phyloP scores from a whole-genome alignment of 2,797 vertebrate genomes.

The Ptychobarbus kaznakovi region DNA sequence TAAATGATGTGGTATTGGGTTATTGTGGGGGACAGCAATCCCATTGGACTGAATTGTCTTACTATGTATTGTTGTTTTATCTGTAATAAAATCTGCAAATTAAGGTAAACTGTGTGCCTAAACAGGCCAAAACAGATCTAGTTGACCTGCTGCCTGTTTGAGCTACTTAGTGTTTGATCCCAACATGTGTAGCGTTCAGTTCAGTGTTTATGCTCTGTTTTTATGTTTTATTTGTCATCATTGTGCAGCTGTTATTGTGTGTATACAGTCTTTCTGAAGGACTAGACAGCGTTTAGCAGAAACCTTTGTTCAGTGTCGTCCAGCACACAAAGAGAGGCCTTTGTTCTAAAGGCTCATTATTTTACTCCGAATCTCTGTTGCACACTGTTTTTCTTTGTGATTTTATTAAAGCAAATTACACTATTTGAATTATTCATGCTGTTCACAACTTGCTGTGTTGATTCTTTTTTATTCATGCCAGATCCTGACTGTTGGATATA shows the following conservation, averaged over 20 bases:
- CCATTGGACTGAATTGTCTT: not conserved
- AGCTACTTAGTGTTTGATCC: not conserved
- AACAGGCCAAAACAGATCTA: not conserved
- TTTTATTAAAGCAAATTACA: constrained; percentile 40
- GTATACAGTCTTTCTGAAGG: not conserved
- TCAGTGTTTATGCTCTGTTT: not conserved
- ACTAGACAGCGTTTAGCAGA: constrained; percentile 27
- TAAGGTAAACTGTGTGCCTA: not conserved
- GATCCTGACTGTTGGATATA: constrained; percentile 17
- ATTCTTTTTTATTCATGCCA: constrained; percentile 2
- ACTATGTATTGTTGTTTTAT: constrained; percentile 1
- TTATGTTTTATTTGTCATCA: not conserved
- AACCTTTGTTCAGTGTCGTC: constrained; percentile 37
- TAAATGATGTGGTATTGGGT: not conserved
- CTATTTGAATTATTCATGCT: constrained; percentile 41
- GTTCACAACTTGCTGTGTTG: constrained; percentile 18
- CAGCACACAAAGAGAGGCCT: constrained; percentile 44
- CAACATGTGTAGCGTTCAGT: not conserved
- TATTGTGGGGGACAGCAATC: not conserved
- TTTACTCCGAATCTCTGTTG: constrained; percentile 32
- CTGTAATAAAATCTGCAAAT: not conserved
- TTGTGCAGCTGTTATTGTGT: not conserved
- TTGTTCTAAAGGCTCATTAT: constrained; percentile 19
- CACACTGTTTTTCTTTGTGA: not conserved
- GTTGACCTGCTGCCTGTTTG: not conserved